Evolutionary conservation across 2,797 vertebrate species (phyloP).

Genomic region (Sphenodon punctatus): DNA sequence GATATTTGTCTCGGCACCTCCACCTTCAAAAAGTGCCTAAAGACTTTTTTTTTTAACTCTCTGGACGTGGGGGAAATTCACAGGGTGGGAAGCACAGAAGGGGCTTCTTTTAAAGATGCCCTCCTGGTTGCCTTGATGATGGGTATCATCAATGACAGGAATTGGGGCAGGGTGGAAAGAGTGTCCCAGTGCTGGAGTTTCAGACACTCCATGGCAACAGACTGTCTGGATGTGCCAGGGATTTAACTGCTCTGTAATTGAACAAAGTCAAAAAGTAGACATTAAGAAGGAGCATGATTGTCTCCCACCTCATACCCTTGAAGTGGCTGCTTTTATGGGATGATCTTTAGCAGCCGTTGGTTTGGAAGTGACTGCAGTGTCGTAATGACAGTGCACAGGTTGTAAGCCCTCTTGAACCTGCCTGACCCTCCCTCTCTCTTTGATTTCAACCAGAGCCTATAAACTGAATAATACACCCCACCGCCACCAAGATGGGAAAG

Average conservation of each 20-base stretch:
- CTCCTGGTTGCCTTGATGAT: rapidly evolving
- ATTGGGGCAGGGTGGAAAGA: too few relatives aligned
- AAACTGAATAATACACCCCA: too few relatives aligned
- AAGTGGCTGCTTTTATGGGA: background rate
- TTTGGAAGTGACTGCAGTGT: background rate
- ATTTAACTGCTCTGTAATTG: background rate
- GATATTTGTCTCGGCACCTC: too few relatives aligned
- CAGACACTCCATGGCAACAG: background rate
- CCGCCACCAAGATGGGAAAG: too few relatives aligned
- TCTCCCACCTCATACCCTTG: background rate
- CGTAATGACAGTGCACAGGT: background rate
- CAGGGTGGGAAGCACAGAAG: too few relatives aligned
- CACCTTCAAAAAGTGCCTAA: too few relatives aligned
- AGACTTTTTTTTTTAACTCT: too few relatives aligned
- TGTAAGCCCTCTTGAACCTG: background rate
- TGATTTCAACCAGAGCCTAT: background rate
- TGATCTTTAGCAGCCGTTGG: background rate
- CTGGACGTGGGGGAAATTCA: too few relatives aligned
- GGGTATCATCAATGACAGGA: background rate
- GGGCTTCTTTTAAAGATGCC: rapidly evolving
- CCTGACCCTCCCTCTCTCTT: too few relatives aligned
- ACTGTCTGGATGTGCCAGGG: background rate
- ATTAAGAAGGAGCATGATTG: background rate
- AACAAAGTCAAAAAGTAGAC: background rate
- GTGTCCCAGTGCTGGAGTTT: background rate